Evolutionary conservation across 2,888 invertebrate genomes (phyloP).

Genomic region (Eilema caniola): DNA sequence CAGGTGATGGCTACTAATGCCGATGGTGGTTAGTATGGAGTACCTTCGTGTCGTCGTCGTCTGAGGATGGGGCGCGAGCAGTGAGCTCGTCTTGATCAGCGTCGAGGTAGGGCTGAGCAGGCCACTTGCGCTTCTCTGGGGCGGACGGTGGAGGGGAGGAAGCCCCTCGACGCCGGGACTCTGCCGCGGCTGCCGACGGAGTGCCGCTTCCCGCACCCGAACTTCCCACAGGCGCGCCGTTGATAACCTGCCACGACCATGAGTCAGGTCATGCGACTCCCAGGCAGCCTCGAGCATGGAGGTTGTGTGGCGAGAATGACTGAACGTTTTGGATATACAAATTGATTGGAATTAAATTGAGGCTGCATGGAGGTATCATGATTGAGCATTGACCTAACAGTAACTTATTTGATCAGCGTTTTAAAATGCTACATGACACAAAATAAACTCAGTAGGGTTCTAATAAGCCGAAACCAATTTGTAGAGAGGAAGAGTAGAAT

Average conservation of each 20-base stretch:
- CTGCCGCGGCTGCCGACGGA: slow-evolving; percentile 55
- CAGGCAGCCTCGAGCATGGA: slow-evolving; percentile 62
- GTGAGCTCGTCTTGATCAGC: slow-evolving; percentile 65
- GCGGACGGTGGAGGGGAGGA: slow-evolving; percentile 84
- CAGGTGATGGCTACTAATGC: slow-evolving; percentile 55
- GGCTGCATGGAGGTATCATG: slow-evolving; percentile 29
- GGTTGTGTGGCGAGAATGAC: slow-evolving; percentile 18
- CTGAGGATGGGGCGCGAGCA: slow-evolving; percentile 67
- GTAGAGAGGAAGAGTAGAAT: no score
- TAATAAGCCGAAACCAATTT: no score
- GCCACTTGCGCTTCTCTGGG: slow-evolving; percentile 92
- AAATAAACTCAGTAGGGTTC: no score
- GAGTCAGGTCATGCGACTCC: slow-evolving; percentile 32
- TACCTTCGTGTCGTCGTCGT: slow-evolving; percentile 82
- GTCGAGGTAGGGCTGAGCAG: slow-evolving; percentile 68
- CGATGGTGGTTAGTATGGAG: slow-evolving; percentile 49
- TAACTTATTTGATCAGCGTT: not conserved
- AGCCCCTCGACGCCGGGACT: slow-evolving; percentile 77
- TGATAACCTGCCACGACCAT: slow-evolving; percentile 75
- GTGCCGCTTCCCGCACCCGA: slow-evolving; percentile 58
- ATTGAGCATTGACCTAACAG: slow-evolving; percentile 5
- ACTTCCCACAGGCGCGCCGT: slow-evolving; percentile 68
- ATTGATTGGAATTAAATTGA: slow-evolving; percentile 14
- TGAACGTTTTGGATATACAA: not conserved
- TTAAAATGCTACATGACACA: no score